Evolutionary conservation across 2,888 invertebrate species (phyloP), one percentile per base, ranked within the genome.

Genomic region (Diaphora mendica): DNA sequence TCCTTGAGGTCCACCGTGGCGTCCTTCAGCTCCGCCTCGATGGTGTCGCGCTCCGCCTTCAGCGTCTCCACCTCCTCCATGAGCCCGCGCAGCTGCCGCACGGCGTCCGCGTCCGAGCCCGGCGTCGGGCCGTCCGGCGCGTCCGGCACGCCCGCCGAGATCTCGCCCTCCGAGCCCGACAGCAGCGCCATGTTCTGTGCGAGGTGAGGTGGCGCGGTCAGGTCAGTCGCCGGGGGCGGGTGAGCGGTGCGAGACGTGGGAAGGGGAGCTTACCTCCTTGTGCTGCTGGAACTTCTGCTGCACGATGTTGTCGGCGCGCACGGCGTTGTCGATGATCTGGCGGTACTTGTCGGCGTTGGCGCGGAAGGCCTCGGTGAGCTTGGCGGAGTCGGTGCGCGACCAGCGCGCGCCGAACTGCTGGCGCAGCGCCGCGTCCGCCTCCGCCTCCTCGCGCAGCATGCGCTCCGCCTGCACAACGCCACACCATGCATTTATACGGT

Each of bases 381-480:
- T 97, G 39, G 96, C 97, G 0, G 99, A 99, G 1, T 98, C 96
- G 39, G 98, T 98, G 87, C 99, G 97, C 2, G 97, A 97, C 99
- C 99, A 99, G 79, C 97, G 97, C 79, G 98, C 98, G 86, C 98
- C 98, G 92, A 99, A 99, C 96, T 99, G 99, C 65, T 96, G 95
- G 76, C 98, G 96, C 82, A 99, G 96, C 88, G 98, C 97, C 85
- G 97, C 97, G 92, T 99, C 99, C 1, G 99, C 98, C 83, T 97
- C 97, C 82, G 97, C 97, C 94, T 99, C 99, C 92, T 99, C 99
- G 86, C 97, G 97, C 84, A 99, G 94, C 97, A 97, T 87, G 82
- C 83, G 83, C 80, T 87, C 88, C 75, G 89, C 88, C 97, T 96
- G 69, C 98, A 64, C 96, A 2, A 20, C 30, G 3, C 7, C 55